phyloP scores from a whole-genome alignment of 1,140 invertebrate species.

The Musca vetustissima region DNA sequence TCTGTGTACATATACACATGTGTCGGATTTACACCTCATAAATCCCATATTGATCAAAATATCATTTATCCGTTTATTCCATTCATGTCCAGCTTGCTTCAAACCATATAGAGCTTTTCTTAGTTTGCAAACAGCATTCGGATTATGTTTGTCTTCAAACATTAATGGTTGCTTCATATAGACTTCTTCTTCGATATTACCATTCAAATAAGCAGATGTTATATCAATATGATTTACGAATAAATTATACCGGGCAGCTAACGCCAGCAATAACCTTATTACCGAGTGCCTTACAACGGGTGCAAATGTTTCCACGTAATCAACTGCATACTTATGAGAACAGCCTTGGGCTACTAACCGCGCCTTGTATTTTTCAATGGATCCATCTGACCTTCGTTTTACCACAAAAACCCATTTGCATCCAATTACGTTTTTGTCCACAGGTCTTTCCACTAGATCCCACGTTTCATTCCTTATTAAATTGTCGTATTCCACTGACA shows the following conservation, averaged over 20 bases:
- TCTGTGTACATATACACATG: constrained; percentile 15
- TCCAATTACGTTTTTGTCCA: constrained; percentile 34
- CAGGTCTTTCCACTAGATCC: constrained; percentile 34
- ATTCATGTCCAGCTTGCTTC: constrained; percentile 44
- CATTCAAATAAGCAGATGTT: constrained; percentile 56
- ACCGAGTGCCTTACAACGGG: constrained; percentile 47
- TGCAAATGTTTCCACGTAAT: constrained; percentile 53
- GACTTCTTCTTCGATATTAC: constrained; percentile 51
- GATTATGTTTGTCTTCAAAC: constrained; percentile 34
- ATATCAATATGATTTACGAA: constrained; percentile 51
- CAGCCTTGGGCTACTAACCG: constrained; percentile 53
- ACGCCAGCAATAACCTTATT: constrained; percentile 48
- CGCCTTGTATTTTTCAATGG: constrained; percentile 49
- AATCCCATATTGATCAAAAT: constrained; percentile 32
- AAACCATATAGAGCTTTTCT: constrained; percentile 46
- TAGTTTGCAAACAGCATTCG: constrained; percentile 37
- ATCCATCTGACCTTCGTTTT: constrained; percentile 28
- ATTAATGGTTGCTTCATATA: constrained; percentile 55
- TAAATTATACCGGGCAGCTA: constrained; percentile 44
- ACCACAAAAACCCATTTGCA: constrained; percentile 42
- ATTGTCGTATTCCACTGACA: constrained; percentile 39
- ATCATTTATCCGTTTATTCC: constrained; percentile 38
- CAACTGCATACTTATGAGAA: constrained; percentile 42
- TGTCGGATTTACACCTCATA: constrained; percentile 30
- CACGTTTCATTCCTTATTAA: constrained; percentile 41